phyloP scores from a whole-genome alignment of 2,888 invertebrate species.

The Drosophila acutilabella region DNA sequence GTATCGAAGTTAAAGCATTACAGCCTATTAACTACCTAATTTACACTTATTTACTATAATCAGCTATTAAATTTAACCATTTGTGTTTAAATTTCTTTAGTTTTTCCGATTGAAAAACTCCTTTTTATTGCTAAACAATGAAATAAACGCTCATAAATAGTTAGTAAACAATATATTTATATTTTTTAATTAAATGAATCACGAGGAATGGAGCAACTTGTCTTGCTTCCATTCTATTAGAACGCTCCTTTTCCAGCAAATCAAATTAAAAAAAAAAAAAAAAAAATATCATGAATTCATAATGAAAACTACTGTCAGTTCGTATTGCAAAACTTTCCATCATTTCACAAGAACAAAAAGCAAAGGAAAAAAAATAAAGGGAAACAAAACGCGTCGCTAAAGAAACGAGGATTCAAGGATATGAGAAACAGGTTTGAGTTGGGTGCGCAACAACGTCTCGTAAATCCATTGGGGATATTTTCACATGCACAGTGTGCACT shows the following conservation, averaged over 20 bases:
- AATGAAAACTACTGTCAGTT: conserved; percentile 82
- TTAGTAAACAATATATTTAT: no score
- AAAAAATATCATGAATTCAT: conserved; percentile 69
- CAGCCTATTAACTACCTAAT: no score
- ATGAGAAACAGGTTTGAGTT: conserved; percentile 60
- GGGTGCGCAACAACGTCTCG: conserved; percentile 62
- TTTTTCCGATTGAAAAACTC: no score
- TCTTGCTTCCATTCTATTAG: neutral
- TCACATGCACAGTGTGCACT: conserved; percentile 42
- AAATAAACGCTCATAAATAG: no score
- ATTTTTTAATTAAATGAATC: no score
- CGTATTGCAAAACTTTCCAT: conserved; percentile 76
- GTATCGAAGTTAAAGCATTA: no score
- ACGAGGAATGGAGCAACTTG: no score
- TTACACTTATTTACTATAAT: no score
- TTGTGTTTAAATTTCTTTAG: no score
- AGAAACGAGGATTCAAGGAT: conserved; percentile 32
- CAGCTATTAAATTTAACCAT: no score
- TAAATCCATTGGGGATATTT: conserved; percentile 70
- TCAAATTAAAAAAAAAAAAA: conserved; percentile 44
- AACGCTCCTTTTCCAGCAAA: neutral
- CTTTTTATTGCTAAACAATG: no score
- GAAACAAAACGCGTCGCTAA: conserved; percentile 20
- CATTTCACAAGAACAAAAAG: conserved; percentile 36
- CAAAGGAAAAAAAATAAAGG: neutral